phyloP scores from a whole-genome alignment of 92 coral and sea anemone genomes.

The Porites evermanni region DNA sequence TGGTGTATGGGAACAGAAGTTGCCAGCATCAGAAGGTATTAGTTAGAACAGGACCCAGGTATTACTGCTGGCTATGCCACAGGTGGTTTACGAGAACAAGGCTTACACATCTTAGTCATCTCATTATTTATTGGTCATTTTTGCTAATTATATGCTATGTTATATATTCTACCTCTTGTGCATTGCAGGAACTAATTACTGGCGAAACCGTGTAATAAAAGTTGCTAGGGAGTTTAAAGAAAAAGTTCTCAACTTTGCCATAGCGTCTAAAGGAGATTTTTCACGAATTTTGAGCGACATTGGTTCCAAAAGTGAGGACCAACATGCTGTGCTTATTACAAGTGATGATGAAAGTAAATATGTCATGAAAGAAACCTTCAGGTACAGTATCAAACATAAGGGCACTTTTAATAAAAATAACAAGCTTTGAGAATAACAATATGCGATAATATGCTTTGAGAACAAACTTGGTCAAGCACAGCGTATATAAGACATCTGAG shows the following conservation, averaged over 20 bases:
- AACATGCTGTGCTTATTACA: conserved; percentile 55
- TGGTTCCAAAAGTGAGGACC: conserved; percentile 63
- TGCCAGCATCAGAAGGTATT: too few relatives aligned
- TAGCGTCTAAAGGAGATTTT: conserved; percentile 68
- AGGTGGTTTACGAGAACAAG: too few relatives aligned
- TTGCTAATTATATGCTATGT: neutral
- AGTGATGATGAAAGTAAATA: conserved; percentile 93
- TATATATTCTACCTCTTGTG: neutral
- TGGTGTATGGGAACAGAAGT: too few relatives aligned
- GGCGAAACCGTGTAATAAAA: conserved; percentile 95
- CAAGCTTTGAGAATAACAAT: too few relatives aligned
- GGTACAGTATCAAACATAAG: conserved; percentile 35
- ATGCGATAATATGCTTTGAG: too few relatives aligned
- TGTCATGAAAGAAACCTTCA: conserved; percentile 86
- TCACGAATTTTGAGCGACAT: conserved; percentile 1
- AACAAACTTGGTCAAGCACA: too few relatives aligned
- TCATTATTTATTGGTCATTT: neutral
- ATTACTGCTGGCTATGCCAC: too few relatives aligned
- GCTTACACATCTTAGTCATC: neutral
- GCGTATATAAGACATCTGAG: too few relatives aligned
- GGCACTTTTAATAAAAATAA: too few relatives aligned
- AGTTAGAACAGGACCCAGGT: too few relatives aligned
- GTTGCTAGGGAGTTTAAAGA: conserved; percentile 70
- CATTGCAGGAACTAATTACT: conserved; percentile 84
- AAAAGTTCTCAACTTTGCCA: conserved; percentile 87